phyloP scores from a whole-genome alignment of 2,113 vertebrate genomes.

The Oryzias curvinotus region DNA sequence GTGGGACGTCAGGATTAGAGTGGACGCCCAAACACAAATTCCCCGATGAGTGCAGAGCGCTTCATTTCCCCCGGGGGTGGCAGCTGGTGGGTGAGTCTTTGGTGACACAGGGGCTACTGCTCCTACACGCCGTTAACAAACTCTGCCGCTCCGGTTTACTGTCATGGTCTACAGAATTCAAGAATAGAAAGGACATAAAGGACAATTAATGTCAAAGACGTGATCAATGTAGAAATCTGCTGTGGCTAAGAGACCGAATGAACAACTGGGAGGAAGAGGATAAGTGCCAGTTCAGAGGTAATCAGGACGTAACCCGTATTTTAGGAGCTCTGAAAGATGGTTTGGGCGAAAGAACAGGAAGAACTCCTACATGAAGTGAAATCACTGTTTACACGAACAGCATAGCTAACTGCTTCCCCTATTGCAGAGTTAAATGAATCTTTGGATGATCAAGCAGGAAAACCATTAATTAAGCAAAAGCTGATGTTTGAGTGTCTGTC shows the following conservation, averaged over 20 bases:
- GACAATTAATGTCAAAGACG: too few species aligned
- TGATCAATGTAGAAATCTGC: not conserved
- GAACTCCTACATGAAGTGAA: constrained; percentile 49
- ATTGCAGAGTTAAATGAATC: constrained; percentile 1
- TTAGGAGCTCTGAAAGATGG: constrained; percentile 31
- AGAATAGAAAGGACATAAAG: too few species aligned
- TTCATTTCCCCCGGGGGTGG: constrained; percentile 83
- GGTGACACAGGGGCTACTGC: constrained; percentile 78
- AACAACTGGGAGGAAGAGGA: not conserved
- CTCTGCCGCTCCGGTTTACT: constrained; percentile 80
- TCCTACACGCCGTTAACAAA: constrained; percentile 70
- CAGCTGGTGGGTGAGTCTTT: constrained; percentile 78
- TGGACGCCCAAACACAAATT: constrained; percentile 18
- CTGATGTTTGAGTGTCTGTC: not conserved
- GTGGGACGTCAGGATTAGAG: constrained; percentile 15
- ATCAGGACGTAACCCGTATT: constrained; percentile 31
- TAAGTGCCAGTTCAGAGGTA: constrained; percentile 16
- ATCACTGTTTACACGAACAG: constrained; percentile 45
- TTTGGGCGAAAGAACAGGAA: constrained; percentile 55
- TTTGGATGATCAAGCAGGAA: constrained; percentile 10
- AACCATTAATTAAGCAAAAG: constrained; percentile 7
- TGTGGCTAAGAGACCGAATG: not conserved
- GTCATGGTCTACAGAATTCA: constrained; percentile 78
- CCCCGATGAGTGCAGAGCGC: constrained; percentile 8
- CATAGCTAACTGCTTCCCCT: constrained; percentile 22